Percentiles rank a stretch among this genome's conserved stretches.
Evolutionary conservation across 2,797 vertebrate species (phyloP).

Genomic region (Amblyopsis hoosieri): DNA sequence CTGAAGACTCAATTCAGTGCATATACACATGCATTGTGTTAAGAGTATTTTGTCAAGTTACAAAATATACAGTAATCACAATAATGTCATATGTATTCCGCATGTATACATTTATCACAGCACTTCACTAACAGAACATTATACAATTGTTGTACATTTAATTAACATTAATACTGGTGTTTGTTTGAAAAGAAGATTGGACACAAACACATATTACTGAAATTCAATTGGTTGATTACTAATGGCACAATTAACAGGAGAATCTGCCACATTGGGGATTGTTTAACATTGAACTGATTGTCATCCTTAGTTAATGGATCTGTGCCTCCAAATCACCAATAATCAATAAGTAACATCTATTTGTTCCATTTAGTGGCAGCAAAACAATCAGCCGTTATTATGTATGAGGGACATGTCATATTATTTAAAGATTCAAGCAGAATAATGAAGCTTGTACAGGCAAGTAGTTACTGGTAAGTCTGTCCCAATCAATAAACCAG

Average conservation of each 20-base stretch:
- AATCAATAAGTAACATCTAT: slow-evolving; percentile 50
- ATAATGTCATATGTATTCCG: too few relatives aligned
- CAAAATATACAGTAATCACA: too few relatives aligned
- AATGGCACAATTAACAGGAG: slow-evolving; percentile 21
- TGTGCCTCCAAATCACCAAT: slow-evolving; percentile 41
- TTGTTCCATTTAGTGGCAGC: slow-evolving; percentile 17
- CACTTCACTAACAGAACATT: too few relatives aligned
- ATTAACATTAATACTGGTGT: slow-evolving; percentile 8
- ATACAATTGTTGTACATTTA: not conserved
- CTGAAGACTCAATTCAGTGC: too few relatives aligned
- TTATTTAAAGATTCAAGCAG: slow-evolving; percentile 55
- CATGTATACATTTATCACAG: too few relatives aligned
- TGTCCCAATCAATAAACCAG: slow-evolving; percentile 67
- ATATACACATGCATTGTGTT: too few relatives aligned
- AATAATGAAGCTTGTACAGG: slow-evolving; percentile 64
- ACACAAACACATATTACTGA: slow-evolving; percentile 31
- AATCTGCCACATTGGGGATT: slow-evolving; percentile 32
- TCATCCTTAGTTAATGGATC: slow-evolving; percentile 36
- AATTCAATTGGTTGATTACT: slow-evolving; percentile 63
- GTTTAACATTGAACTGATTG: slow-evolving; percentile 53
- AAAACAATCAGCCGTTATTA: not conserved
- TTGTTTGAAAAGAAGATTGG: slow-evolving; percentile 14
- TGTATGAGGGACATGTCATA: slow-evolving; percentile 27
- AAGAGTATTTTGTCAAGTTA: too few relatives aligned
- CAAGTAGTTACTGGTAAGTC: slow-evolving; percentile 58